Percentiles rank a stretch among this genome's conserved stretches.
phyloP scores from a whole-genome alignment of 2,113 vertebrate genomes.

The Callopanchax toddi region DNA sequence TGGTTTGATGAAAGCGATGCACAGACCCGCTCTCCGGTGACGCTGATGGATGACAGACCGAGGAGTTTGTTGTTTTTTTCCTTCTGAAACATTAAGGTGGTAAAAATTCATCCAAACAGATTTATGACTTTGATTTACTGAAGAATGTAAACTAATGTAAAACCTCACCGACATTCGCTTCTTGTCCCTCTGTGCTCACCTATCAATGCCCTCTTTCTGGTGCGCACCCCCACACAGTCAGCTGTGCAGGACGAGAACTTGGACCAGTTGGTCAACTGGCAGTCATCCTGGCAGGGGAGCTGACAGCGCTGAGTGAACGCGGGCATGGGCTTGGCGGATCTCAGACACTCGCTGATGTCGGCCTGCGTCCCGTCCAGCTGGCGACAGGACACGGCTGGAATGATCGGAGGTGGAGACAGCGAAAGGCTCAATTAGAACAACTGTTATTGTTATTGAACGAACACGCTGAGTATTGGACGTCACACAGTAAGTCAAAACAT shows the following conservation, averaged over 20 bases:
- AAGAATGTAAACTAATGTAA: not conserved
- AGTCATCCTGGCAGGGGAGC: conserved; percentile 95
- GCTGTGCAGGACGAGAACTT: conserved; percentile 95
- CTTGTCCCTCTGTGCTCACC: conserved; percentile 84
- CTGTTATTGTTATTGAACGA: conserved; percentile 8
- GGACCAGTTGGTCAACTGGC: conserved; percentile 96
- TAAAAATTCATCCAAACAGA: conserved; percentile 12
- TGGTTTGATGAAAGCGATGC: too few relatives aligned
- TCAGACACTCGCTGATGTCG: conserved; percentile 89
- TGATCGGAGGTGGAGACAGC: conserved; percentile 5
- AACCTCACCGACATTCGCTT: conserved; percentile 2
- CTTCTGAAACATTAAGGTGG: conserved; percentile 26
- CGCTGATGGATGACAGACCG: conserved; percentile 26
- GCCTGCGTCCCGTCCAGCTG: conserved; percentile 91
- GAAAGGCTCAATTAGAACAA: conserved; percentile 14
- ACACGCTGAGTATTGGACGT: not conserved
- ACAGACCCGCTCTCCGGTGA: conserved; percentile 6
- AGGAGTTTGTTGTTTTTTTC: conserved; percentile 40
- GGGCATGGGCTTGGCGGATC: conserved; percentile 85
- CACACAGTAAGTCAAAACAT: too few relatives aligned
- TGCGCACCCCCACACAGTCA: conserved; percentile 94
- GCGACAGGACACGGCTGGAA: conserved; percentile 93
- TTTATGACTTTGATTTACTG: conserved; percentile 18
- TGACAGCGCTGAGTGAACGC: conserved; percentile 90
- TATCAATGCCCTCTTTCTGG: conserved; percentile 89